phyloP scores from a whole-genome alignment of 2,113 vertebrate species.

The Elephas maximus region DNA sequence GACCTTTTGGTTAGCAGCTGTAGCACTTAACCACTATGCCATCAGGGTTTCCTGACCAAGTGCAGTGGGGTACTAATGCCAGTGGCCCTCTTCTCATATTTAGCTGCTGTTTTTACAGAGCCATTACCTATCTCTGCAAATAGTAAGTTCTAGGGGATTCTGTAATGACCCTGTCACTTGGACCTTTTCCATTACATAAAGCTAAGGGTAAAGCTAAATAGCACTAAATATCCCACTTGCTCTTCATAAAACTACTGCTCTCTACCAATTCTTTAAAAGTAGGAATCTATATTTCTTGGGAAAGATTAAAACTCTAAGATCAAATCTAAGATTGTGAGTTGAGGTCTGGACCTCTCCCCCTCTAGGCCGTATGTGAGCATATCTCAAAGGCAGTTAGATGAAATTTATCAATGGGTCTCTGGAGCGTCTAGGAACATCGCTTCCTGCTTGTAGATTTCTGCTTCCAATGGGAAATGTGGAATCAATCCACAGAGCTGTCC shows the following conservation, averaged over 20 bases:
- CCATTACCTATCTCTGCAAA: background rate
- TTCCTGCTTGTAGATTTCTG: background rate
- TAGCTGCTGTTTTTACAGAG: background rate
- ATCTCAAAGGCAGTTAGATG: background rate
- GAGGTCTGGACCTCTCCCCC: background rate
- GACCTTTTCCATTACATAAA: background rate
- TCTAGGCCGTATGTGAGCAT: no score
- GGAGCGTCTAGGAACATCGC: background rate
- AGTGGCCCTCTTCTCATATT: background rate
- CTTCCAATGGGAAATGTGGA: background rate
- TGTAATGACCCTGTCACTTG: background rate
- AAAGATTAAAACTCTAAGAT: background rate
- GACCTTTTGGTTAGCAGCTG: no score
- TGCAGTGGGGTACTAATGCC: no score
- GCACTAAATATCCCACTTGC: background rate
- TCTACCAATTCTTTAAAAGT: background rate
- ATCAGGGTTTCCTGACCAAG: no score
- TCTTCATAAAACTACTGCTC: conserved; percentile 16
- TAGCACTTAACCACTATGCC: no score
- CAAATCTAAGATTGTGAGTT: background rate
- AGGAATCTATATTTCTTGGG: background rate
- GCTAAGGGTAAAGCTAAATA: conserved; percentile 21
- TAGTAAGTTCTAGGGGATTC: background rate
- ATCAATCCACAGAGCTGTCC: background rate
- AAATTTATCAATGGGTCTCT: background rate